phyloP scores from a whole-genome alignment of 2,797 vertebrate genomes.

The Enteromius trimaculatus region DNA sequence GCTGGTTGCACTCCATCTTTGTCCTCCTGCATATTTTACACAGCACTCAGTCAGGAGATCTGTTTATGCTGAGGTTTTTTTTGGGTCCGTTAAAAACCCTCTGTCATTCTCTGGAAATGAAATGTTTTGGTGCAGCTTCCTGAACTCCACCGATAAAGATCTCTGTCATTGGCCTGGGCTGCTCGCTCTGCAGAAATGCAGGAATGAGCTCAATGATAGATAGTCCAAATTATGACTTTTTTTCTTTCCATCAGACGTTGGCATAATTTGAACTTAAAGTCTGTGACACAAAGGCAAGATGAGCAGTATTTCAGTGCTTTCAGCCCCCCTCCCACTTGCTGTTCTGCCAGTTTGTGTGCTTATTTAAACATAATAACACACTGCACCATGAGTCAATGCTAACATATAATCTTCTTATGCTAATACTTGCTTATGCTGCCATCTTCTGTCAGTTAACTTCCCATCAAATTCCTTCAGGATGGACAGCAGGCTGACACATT shows the following conservation, averaged over 20 bases:
- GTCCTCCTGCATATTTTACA: slow-evolving; percentile 10
- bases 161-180: background rate
- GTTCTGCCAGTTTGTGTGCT: slow-evolving; percentile 22
- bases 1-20: background rate
- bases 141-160: slow-evolving; percentile 3
- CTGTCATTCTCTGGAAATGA: background rate
- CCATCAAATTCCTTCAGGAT: background rate
- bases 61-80: background rate
- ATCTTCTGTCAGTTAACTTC: slow-evolving; percentile 58
- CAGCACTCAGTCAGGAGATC: slow-evolving; percentile 17
- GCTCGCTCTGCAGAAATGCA: slow-evolving; percentile 3
- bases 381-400: background rate
- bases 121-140: slow-evolving; percentile 25
- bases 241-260: background rate
- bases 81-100: background rate
- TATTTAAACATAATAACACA: slow-evolving; percentile 27
- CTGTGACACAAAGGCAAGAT: background rate
- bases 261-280: background rate
- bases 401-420: background rate
- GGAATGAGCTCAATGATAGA: background rate
- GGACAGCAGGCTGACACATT: background rate
- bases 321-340: background rate
- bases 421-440: slow-evolving; percentile 62
- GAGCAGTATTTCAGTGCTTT: background rate
- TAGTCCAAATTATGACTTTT: background rate